Conservation (phyloP, 2,113 vertebrate genomes). For the Phrynosoma blainvillii region DNA sequence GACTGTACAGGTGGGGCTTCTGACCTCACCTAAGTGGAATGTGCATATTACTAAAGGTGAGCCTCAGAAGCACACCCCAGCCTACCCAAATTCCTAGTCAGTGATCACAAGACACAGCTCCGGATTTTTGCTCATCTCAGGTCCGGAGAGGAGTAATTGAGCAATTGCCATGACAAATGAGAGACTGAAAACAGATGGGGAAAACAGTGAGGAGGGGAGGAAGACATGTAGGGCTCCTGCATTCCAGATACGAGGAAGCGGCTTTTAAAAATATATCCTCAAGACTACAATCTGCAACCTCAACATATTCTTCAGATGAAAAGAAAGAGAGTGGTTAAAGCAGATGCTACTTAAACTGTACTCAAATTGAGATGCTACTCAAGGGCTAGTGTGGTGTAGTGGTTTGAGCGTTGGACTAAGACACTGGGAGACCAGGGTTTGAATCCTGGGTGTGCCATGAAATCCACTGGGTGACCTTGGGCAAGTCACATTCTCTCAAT, state of each 20-base stretch:
- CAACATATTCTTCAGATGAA: not conserved
- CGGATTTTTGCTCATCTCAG: not conserved
- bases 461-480: no score
- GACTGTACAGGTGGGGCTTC: no score
- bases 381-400: not conserved
- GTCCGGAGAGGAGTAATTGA: not conserved
- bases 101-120: not conserved
- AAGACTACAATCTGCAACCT: no score
- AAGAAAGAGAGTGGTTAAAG: not conserved
- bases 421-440: no score
- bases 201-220: not conserved
- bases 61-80: not conserved
- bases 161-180: not conserved
- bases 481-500: no score
- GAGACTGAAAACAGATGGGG: not conserved
- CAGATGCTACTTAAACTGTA: not conserved
- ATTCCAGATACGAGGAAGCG: not conserved
- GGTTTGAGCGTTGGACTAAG: no score
- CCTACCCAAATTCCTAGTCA: not conserved
- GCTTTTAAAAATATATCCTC: not conserved
- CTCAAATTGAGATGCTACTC: not conserved
- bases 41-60: not conserved
- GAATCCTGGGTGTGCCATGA: no score
- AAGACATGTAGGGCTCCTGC: no score
- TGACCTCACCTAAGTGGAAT: not conserved